Percentiles rank a stretch among this genome's conserved stretches.
These are phyloP conservation scores for Cladopsammia gracilis DNA, from an alignment of 64 coral and sea anemone genomes.

Conservation along the genomic window DNA sequence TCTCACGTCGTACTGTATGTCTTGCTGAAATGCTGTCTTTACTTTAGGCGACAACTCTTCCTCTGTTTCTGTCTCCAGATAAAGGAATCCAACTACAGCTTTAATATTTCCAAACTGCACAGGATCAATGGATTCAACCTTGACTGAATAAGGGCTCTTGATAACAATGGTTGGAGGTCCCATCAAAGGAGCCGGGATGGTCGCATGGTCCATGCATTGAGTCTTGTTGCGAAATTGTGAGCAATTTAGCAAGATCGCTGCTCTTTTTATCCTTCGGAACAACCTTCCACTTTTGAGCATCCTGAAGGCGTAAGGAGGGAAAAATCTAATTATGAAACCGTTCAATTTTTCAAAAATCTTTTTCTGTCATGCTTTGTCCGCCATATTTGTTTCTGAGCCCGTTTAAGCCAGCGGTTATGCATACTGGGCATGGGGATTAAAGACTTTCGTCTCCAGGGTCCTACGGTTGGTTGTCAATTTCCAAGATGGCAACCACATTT, in stretches of 20 bases:
- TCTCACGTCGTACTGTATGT: slow-evolving; percentile 1
- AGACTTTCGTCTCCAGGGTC: background rate
- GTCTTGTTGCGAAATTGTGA: slow-evolving; percentile 8
- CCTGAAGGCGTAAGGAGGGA: background rate
- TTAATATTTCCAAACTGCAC: slow-evolving; percentile 23
- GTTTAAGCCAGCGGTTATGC: background rate
- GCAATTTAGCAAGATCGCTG: background rate
- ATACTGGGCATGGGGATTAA: background rate
- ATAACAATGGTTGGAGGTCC: background rate
- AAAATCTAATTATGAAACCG: background rate
- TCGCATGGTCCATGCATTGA: background rate
- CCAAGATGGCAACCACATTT: slow-evolving; percentile 93
- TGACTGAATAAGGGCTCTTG: slow-evolving; percentile 38
- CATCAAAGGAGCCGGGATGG: background rate
- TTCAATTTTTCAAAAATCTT: too few species aligned
- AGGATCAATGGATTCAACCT: slow-evolving; percentile 52
- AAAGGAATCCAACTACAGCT: slow-evolving; percentile 10
- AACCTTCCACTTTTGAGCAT: background rate
- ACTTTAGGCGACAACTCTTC: background rate
- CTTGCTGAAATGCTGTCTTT: background rate
- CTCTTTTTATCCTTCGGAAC: background rate
- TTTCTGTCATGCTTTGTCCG: background rate
- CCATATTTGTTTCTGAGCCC: background rate
- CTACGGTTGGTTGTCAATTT: background rate
- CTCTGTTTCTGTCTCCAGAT: background rate